Evolutionary conservation across 1,140 invertebrate genomes (phyloP).

Genomic region (Drosophila obscura): DNA sequence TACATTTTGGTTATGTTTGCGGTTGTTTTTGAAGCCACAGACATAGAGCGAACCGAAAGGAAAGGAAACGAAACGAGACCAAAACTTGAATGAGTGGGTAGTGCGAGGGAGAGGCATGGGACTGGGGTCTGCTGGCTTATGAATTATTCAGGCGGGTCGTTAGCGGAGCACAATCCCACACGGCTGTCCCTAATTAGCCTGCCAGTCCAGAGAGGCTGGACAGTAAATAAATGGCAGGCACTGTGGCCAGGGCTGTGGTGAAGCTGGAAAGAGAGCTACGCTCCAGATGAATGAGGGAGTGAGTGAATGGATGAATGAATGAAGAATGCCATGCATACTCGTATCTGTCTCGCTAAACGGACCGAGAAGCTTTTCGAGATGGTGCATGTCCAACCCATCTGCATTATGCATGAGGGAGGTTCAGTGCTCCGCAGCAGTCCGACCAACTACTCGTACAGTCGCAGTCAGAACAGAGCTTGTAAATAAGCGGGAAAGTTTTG

Average conservation of each 20-base stretch:
- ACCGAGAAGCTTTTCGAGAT: constrained; percentile 62
- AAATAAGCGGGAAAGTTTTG: constrained; percentile 56
- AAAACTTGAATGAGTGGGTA: constrained; percentile 18
- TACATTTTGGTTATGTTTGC: constrained; percentile 68
- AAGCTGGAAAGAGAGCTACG: constrained; percentile 15
- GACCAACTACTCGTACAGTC: constrained; percentile 1
- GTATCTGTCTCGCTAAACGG: constrained; percentile 39
- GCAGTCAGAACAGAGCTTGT: constrained; percentile 22
- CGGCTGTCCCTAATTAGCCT: constrained; percentile 64
- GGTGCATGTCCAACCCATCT: constrained; percentile 47
- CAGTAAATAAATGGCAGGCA: constrained; percentile 43
- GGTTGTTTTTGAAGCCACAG: constrained; percentile 53
- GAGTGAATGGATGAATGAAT: constrained; percentile 15
- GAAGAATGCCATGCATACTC: constrained; percentile 7
- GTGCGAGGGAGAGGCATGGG: constrained; percentile 7
- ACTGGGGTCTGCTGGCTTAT: constrained; percentile 57
- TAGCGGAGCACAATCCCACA: constrained; percentile 54
- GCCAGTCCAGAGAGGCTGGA: constrained; percentile 41
- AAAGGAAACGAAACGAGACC: constrained; percentile 12
- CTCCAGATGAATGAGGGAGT: not conserved
- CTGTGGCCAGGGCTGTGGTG: constrained; percentile 11
- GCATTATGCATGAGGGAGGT: constrained; percentile 75
- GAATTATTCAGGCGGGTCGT: constrained; percentile 74
- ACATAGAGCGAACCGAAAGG: constrained; percentile 16
- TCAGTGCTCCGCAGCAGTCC: constrained; percentile 44